Evolutionary conservation across 2,797 vertebrate species (phyloP).

Genomic region (Spea hammondii): DNA sequence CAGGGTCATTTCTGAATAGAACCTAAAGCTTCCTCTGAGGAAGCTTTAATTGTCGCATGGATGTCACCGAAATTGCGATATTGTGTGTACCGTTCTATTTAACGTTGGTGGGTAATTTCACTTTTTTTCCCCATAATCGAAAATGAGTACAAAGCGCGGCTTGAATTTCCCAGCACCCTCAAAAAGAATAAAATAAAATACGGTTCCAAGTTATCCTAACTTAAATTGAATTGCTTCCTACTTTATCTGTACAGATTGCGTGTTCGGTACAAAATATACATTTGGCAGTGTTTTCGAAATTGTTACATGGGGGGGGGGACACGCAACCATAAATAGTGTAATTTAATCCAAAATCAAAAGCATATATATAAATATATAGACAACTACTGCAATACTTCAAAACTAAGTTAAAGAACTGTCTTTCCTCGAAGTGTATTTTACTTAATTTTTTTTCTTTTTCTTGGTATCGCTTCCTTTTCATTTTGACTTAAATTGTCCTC

Average conservation of each 20-base stretch:
- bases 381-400: conserved; percentile 46
- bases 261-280: neutral
- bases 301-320: neutral
- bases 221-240: neutral
- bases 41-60: neutral
- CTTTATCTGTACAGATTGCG: neutral
- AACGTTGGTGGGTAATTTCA: too few relatives aligned
- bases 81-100: neutral
- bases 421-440: conserved; percentile 52
- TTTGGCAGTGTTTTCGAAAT: neutral
- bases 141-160: too few relatives aligned
- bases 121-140: too few relatives aligned
- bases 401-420: conserved; percentile 61
- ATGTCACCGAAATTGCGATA: neutral
- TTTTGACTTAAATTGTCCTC: conserved; percentile 68
- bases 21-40: conserved; percentile 20
- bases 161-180: too few relatives aligned
- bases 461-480: conserved; percentile 53
- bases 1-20: neutral
- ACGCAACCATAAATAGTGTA: conserved; percentile 8
- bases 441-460: conserved; percentile 38
- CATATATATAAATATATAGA: conserved; percentile 2
- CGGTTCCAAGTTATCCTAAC: too few relatives aligned
- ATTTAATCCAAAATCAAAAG: conserved; percentile 26
- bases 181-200: too few relatives aligned